These are phyloP conservation scores for Ectemnius continuus DNA, from an alignment of 2,888 invertebrate genomes.

Conservation along the genomic window DNA sequence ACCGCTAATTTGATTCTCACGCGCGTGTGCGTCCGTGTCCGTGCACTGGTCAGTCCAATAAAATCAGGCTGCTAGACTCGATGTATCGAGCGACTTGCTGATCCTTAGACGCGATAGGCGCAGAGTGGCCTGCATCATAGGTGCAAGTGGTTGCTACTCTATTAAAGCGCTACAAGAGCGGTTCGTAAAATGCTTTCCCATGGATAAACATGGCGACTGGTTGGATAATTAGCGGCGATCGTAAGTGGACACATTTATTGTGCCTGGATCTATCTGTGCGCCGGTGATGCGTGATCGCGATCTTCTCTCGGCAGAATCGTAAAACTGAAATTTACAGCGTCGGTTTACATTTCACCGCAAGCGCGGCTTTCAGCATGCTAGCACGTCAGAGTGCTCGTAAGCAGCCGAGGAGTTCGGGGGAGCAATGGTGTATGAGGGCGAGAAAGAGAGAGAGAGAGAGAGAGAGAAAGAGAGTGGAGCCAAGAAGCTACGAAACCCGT, in stretches of 20 bases:
- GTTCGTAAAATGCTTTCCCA: slow-evolving; percentile 2
- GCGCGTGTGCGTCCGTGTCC: too few species aligned
- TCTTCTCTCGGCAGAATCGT: background rate
- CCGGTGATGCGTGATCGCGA: background rate
- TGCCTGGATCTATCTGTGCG: background rate
- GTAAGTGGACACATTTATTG: slow-evolving; percentile 28
- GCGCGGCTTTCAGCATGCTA: background rate
- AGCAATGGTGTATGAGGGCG: too few species aligned
- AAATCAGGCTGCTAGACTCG: too few species aligned
- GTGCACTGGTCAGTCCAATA: too few species aligned
- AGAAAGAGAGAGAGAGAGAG: background rate
- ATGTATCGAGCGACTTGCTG: too few species aligned
- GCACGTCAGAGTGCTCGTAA: background rate
- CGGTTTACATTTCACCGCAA: slow-evolving; percentile 3
- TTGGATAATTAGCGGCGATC: slow-evolving; percentile 26
- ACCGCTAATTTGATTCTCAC: too few species aligned
- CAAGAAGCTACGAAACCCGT: background rate
- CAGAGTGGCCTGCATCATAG: background rate
- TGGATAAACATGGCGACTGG: slow-evolving; percentile 12
- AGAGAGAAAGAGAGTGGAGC: background rate
- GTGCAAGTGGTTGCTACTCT: slow-evolving; percentile 2
- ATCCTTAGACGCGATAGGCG: too few species aligned
- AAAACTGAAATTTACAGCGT: slow-evolving; percentile 5
- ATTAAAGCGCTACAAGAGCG: background rate
- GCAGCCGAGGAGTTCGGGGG: background rate